A percentile compares a stretch with the other conserved stretches of the same genome.
Evolutionary conservation across 2,113 vertebrate species (phyloP).

Genomic region (Mesoclemmys tuberculata): DNA sequence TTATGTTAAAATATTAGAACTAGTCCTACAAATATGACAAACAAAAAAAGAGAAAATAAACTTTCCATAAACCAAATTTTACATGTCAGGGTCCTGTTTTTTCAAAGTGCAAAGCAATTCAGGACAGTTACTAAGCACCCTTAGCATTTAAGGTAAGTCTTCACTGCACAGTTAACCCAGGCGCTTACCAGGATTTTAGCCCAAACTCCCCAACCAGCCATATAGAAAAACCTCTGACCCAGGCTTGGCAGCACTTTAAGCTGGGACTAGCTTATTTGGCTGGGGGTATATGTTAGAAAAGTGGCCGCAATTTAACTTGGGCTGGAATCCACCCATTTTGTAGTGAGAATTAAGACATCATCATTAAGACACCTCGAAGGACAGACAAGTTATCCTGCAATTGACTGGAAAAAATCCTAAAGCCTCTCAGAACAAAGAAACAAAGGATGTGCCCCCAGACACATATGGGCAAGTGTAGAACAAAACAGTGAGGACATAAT

Average conservation of each 20-base stretch:
- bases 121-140: not conserved
- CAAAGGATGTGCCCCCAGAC: not conserved
- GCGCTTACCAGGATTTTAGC: not conserved
- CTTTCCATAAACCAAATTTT: not conserved
- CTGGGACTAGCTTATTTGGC: not conserved
- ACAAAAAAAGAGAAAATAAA: not conserved
- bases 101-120: not conserved
- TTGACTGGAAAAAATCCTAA: not conserved
- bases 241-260: not conserved
- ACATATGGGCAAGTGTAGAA: not conserved
- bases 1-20: not conserved
- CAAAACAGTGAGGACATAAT: not conserved
- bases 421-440: not conserved
- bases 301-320: not conserved
- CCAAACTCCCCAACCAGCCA: not conserved
- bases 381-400: not conserved
- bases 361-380: not conserved
- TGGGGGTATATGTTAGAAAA: not conserved
- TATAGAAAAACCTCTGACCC: not conserved
- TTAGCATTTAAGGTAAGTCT: not conserved
- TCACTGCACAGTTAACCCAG: not conserved
- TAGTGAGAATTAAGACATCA: not conserved
- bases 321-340: not conserved
- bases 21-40: not conserved
- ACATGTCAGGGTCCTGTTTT: not conserved